Percentiles rank a stretch among this genome's conserved stretches.
These are phyloP conservation scores for Drosophila triauraria DNA, from an alignment of 1,140 invertebrate species.

Conservation along the genomic window DNA sequence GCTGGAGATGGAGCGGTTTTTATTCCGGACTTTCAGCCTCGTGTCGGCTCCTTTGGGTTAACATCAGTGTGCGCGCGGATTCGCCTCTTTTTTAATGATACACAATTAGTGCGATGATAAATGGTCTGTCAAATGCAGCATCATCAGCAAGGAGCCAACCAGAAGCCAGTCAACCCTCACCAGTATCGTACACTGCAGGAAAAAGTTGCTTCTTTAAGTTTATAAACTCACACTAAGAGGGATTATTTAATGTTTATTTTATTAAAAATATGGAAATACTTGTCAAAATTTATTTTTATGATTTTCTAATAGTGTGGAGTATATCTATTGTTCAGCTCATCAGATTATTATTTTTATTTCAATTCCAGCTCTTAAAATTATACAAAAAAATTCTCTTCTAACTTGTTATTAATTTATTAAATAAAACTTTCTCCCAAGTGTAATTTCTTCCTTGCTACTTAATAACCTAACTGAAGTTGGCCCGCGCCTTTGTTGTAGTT, in stretches of 20 bases:
- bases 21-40: constrained; percentile 20
- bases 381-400: neutral
- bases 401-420: neutral
- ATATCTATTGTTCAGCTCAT: neutral
- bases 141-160: constrained; percentile 43
- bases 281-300: neutral
- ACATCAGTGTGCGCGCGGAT: constrained; percentile 59
- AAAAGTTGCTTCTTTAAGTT: neutral
- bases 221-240: neutral
- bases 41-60: constrained; percentile 64
- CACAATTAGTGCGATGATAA: constrained; percentile 85
- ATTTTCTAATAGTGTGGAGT: no score
- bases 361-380: neutral
- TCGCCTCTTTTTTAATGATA: constrained; percentile 78
- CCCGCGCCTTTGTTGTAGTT: constrained; percentile 51
- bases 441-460: constrained; percentile 30
- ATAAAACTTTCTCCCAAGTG: constrained; percentile 2
- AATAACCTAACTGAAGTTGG: constrained; percentile 38
- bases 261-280: neutral
- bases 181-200: neutral
- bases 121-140: constrained; percentile 84
- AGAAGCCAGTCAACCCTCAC: constrained; percentile 4
- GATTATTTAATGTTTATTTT: no score
- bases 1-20: constrained; percentile 15
- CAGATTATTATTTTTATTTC: neutral